Evolutionary conservation across 2,797 vertebrate genomes (phyloP).

Genomic region (Ctenochaetus hawaiiensis): DNA sequence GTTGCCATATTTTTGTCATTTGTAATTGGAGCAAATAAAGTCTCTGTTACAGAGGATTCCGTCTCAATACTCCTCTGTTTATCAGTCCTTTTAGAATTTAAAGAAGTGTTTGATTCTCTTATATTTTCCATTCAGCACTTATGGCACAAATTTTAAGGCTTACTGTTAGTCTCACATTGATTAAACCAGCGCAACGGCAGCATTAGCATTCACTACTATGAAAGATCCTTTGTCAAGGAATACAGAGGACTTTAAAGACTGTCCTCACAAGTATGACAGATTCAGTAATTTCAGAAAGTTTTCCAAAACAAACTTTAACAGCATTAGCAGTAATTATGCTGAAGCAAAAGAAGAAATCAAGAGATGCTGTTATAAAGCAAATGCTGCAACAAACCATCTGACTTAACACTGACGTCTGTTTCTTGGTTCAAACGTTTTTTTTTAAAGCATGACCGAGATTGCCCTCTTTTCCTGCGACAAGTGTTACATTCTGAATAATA

Average conservation of each 20-base stretch:
- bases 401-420: too few relatives aligned
- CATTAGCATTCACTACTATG: neutral
- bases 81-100: too few relatives aligned
- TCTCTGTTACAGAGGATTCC: neutral
- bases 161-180: neutral
- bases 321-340: too few relatives aligned
- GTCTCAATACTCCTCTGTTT: neutral
- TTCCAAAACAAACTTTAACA: neutral
- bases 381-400: too few relatives aligned
- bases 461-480: too few relatives aligned
- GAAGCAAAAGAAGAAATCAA: too few relatives aligned
- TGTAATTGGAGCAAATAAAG: conserved; percentile 16
- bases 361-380: too few relatives aligned
- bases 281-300: neutral
- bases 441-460: too few relatives aligned
- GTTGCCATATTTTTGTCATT: conserved; percentile 32
- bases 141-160: neutral
- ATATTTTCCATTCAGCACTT: neutral
- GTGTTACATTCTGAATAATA: too few relatives aligned
- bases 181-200: neutral
- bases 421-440: too few relatives aligned
- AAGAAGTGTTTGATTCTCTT: neutral
- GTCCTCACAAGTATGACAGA: neutral
- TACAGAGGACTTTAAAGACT: neutral
- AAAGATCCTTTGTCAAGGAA: neutral